Conservation (phyloP, 2,888 invertebrate species). For the Sclerodermus sp. region DNA sequence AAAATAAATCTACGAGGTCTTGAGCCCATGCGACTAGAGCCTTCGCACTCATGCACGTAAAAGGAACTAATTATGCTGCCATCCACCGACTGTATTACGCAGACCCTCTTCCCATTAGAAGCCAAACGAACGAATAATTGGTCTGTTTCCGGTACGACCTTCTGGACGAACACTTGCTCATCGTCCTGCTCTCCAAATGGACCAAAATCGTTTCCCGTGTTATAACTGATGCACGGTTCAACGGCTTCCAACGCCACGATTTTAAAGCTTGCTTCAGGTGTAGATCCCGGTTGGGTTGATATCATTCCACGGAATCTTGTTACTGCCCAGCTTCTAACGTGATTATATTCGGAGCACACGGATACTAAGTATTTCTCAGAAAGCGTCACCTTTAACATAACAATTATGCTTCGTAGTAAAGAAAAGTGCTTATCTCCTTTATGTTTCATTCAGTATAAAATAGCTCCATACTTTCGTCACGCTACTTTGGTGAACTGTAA, state of each 20-base stretch:
- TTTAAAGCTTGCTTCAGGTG: slow-evolving; percentile 96
- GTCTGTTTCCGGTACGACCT: slow-evolving; percentile 96
- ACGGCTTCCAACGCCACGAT: slow-evolving; percentile 79
- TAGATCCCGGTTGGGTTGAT: slow-evolving; percentile 97
- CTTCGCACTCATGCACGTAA: slow-evolving; percentile 97
- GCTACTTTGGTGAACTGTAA: slow-evolving; percentile 94
- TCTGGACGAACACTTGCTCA: slow-evolving; percentile 96
- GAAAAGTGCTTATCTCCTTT: too few relatives aligned
- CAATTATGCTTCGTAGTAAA: too few relatives aligned
- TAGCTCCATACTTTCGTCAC: slow-evolving; percentile 86
- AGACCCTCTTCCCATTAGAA: slow-evolving; percentile 93
- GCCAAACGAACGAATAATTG: slow-evolving; percentile 92
- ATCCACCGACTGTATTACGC: slow-evolving; percentile 93
- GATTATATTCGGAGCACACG: slow-evolving; percentile 97
- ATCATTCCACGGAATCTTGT: slow-evolving; percentile 98
- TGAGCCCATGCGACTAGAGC: slow-evolving; percentile 89
- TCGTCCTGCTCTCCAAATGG: slow-evolving; percentile 98
- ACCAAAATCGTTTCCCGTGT: slow-evolving; percentile 72
- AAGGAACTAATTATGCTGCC: slow-evolving; percentile 92
- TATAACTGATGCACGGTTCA: slow-evolving; percentile 67
- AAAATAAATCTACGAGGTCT: slow-evolving; percentile 85
- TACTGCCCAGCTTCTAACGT: slow-evolving; percentile 96
- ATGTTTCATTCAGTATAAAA: too few relatives aligned
- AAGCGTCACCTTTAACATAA: slow-evolving; percentile 71
- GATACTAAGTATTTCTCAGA: slow-evolving; percentile 95